A percentile compares a stretch with the other conserved stretches of the same genome.
phyloP scores from a whole-genome alignment of 2,888 invertebrate genomes.

The Macaria liturata region DNA sequence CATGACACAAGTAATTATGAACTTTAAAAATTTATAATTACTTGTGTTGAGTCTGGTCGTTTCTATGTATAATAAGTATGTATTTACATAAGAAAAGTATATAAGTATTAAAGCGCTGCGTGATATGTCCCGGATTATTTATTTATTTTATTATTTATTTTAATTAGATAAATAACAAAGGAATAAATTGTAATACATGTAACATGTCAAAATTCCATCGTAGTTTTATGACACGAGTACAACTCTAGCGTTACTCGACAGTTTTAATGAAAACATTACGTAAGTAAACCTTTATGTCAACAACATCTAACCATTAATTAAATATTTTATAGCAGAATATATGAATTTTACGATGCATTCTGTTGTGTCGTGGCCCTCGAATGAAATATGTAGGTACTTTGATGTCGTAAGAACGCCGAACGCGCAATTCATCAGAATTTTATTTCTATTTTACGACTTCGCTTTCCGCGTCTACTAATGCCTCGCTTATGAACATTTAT shows the following conservation, averaged over 20 bases:
- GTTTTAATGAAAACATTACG: constrained; percentile 30
- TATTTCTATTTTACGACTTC: constrained; percentile 50
- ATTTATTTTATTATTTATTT: too few species aligned
- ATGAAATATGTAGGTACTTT: constrained; percentile 36
- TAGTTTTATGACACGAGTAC: constrained; percentile 19
- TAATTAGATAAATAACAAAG: too few species aligned
- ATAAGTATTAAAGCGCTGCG: too few species aligned
- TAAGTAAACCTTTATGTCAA: constrained; percentile 28
- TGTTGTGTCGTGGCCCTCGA: constrained; percentile 38
- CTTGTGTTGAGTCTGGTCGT: too few species aligned
- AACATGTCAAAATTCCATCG: constrained; percentile 8
- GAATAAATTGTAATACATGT: too few species aligned
- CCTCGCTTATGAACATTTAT: constrained; percentile 17
- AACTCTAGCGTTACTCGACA: neutral
- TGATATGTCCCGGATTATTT: too few species aligned
- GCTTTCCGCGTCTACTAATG: constrained; percentile 33
- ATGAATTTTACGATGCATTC: constrained; percentile 41
- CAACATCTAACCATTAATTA: constrained; percentile 37
- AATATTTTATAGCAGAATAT: constrained; percentile 47
- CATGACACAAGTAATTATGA: too few species aligned
- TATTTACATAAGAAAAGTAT: too few species aligned
- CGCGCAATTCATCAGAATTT: constrained; percentile 55
- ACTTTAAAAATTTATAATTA: too few species aligned
- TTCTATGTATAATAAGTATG: too few species aligned
- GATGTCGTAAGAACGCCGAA: constrained; percentile 40